Evolutionary conservation across 2,888 invertebrate genomes (phyloP), one percentile per base, ranked within the genome.

Genomic region (Drosophila vallismaia): DNA sequence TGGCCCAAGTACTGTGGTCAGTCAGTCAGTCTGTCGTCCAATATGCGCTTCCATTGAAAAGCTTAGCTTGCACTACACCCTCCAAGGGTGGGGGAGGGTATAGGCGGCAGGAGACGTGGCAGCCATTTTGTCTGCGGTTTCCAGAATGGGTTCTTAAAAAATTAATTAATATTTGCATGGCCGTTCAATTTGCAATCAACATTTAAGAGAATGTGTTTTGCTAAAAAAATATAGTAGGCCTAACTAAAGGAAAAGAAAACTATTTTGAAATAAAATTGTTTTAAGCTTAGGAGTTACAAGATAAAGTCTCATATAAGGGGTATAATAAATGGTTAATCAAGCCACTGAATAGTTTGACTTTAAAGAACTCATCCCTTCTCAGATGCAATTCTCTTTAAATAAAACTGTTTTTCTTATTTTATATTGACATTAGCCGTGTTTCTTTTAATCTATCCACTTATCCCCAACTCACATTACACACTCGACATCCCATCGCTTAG

Each of bases 1-100:
- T 75, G 70, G 64, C 69, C 58, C 67, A 48, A 60, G 59, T 64
- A 67, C 74, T 80, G 81, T 51, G 86, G 84, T 88, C 77, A 79
- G 74, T 82, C 83, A 75, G 80, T 82, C 86, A 86, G 82, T 82
- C 79, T 67, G 52, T 72, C 45, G n/a, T n/a, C 40, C 69, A 54
- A 54, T 69, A 55, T 46, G 69, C 40, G 69, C 40, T 54, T 72
- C 67, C 71, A 88, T 76, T 76, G 59, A 64, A 83, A 76, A 71
- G 77, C 71, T 79, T 70, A 73, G 79, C 87, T 69, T 84, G 83
- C 83, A 85, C 67, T 19, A 1, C 14, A 38, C 46, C 14, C 58
- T 44, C 14, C 28, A 29, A 29, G 54, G 46, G 44, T 53, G 29
- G 68, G 36, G 49, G 26, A 72, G 14, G 60, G 31, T n/a, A 29